Evolutionary conservation across 2,888 invertebrate genomes (phyloP), one percentile per base, ranked within the genome.

Genomic region (Lepidonotus clava): DNA sequence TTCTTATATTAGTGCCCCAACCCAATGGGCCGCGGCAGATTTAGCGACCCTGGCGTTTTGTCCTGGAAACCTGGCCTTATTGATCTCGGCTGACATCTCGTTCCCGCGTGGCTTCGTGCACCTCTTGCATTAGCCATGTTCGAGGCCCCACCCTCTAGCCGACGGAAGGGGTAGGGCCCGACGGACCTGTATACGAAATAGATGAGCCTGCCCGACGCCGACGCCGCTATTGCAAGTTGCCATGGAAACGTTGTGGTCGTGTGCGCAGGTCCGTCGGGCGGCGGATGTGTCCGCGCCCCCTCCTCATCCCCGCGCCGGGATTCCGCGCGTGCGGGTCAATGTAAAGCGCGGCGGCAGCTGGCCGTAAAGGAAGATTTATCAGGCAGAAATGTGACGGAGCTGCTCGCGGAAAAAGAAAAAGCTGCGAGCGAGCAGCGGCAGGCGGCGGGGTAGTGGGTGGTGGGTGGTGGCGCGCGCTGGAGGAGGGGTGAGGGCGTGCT

Each of bases 81-180:
- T 71, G 71, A 71, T 71, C 71, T 71, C 71, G 71, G 36, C 71
- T 71, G 71, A 71, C 71, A 71, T 71, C 71, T 71, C 71, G 71
- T 71, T 18, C 71, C 71, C 71, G 36, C 71, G 71, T 71, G 36
- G 38, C 71, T 36, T 34, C 2, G 21, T 71, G 71, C 6, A 34
- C 71, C 71, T 38, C 28, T n/a, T 18, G 71, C 71, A 34, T 18
- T 36, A 71, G 71, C 34, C 71, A 36, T 71, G 71, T 71, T 24
- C 56, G 56, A n/a, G 56, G 56, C 56, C 56, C 5, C 56, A n/a
- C 14, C n/a, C n/a, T 11, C 56, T 56, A 56, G 56, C 8, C 56
- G 24, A 5, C 56, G 14, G 56, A 46, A 14, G 66, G 8, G 28
- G 4, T 24, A 4, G 1, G 66, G 66, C 66, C 28, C 24, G 28